These are phyloP conservation scores for Eumeta japonica DNA, from an alignment of 1,140 invertebrate genomes.

Conservation along the genomic window DNA sequence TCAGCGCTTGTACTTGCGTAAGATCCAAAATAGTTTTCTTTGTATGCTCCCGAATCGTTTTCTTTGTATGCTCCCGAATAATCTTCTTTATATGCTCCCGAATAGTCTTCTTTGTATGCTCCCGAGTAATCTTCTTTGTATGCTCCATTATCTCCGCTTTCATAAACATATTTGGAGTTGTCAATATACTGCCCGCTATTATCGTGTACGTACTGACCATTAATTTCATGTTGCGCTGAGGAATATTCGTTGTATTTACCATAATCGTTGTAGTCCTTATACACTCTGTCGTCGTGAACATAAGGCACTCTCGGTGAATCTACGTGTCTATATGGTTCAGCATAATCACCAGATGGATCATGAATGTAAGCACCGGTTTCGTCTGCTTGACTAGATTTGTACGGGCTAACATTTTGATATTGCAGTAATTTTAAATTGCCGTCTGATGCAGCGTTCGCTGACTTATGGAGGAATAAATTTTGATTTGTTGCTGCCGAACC, in stretches of 20 bases:
- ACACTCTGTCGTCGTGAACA: conserved; percentile 22
- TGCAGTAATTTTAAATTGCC: too few relatives aligned
- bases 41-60: conserved; percentile 25
- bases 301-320: conserved; percentile 31
- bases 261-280: conserved; percentile 20
- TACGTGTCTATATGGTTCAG: conserved; percentile 35
- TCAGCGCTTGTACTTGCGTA: too few relatives aligned
- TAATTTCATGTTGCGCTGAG: too few relatives aligned
- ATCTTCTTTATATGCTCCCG: conserved; percentile 17
- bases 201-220: conserved; percentile 29
- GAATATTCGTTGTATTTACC: conserved; percentile 8
- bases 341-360: conserved; percentile 46
- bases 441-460: too few relatives aligned
- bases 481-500: not conserved
- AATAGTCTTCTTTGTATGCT: conserved; percentile 16
- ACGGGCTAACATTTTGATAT: too few relatives aligned
- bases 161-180: conserved; percentile 10
- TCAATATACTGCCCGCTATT: conserved; percentile 35
- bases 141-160: conserved; percentile 15
- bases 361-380: conserved; percentile 38
- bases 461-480: too few relatives aligned
- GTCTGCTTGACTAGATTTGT: conserved; percentile 15
- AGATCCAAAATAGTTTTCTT: too few relatives aligned
- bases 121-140: conserved; percentile 26
- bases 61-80: conserved; percentile 32